A percentile compares a stretch with the other conserved stretches of the same genome.
Evolutionary conservation across 2,888 invertebrate species (phyloP).

Genomic region (Andricus quercusramuli): DNA sequence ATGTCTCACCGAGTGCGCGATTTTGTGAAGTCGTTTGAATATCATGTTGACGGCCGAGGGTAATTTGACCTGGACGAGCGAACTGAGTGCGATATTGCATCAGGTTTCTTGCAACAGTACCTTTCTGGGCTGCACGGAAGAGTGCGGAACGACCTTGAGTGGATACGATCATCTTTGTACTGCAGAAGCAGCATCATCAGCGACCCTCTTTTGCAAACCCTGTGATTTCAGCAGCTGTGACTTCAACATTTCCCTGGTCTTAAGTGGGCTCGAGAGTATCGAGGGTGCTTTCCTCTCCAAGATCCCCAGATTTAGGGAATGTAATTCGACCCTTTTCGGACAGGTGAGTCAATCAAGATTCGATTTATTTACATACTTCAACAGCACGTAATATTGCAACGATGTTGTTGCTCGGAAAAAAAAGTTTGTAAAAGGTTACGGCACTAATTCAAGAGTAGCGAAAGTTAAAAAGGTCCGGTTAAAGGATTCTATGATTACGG

Average conservation of each 20-base stretch:
- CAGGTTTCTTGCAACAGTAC: conserved; percentile 66
- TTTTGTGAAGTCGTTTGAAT: conserved; percentile 23
- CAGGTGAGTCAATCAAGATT: conserved; percentile 50
- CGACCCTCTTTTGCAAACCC: conserved; percentile 65
- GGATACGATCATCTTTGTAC: conserved; percentile 67
- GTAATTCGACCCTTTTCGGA: conserved; percentile 59
- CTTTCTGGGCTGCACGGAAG: conserved; percentile 57
- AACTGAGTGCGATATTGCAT: conserved; percentile 64
- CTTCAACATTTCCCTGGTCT: conserved; percentile 65
- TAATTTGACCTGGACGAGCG: conserved; percentile 63
- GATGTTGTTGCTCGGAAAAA: no score
- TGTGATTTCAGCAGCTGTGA: conserved; percentile 66
- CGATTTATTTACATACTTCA: not conserved
- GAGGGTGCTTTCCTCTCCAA: conserved; percentile 68
- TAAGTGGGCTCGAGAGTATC: conserved; percentile 66
- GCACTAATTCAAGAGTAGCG: no score
- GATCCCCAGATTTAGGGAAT: conserved; percentile 62
- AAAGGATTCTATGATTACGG: no score
- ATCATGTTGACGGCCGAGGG: conserved; percentile 58
- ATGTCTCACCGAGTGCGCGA: conserved; percentile 22
- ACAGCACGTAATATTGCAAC: no score
- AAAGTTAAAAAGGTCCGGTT: no score
- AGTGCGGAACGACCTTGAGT: conserved; percentile 56
- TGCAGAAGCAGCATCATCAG: conserved; percentile 53
- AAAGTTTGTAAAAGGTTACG: no score